Evolutionary conservation across 2,113 vertebrate genomes (phyloP).

Genomic region (Saguinus midas): DNA sequence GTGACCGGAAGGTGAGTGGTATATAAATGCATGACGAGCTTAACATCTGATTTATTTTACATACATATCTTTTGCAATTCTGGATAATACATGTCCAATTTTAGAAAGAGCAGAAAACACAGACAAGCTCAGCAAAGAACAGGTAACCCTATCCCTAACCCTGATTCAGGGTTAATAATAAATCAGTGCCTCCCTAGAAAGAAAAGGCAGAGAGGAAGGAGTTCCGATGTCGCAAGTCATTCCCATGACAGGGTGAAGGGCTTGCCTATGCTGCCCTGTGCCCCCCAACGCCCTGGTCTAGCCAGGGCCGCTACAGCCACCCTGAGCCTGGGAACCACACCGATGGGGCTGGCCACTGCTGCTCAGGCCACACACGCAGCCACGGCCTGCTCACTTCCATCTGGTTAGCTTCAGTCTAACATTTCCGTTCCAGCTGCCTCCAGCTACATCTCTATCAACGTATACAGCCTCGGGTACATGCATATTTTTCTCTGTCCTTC

Average conservation of each 20-base stretch:
- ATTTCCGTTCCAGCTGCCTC: accelerated
- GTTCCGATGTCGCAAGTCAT: neutral
- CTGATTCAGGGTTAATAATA: neutral
- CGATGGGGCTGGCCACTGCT: neutral
- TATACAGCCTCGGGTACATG: accelerated
- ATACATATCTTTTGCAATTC: neutral
- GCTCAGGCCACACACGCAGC: accelerated
- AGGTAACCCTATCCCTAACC: too few species aligned
- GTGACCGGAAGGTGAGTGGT: neutral
- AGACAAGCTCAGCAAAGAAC: neutral
- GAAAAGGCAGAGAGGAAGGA: too few species aligned
- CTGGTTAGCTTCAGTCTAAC: neutral
- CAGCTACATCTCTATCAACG: neutral
- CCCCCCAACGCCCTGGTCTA: too few species aligned
- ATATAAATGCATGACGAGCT: accelerated
- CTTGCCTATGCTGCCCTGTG: neutral
- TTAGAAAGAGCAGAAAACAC: neutral
- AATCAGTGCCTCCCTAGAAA: neutral
- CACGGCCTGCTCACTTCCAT: neutral
- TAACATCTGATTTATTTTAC: neutral
- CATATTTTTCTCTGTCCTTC: neutral
- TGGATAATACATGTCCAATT: neutral
- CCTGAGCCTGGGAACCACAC: too few species aligned
- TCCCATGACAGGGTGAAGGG: neutral
- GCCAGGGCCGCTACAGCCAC: too few species aligned